Evolutionary conservation across 2,113 vertebrate species (phyloP).

Genomic region (Bubo scandiacus): DNA sequence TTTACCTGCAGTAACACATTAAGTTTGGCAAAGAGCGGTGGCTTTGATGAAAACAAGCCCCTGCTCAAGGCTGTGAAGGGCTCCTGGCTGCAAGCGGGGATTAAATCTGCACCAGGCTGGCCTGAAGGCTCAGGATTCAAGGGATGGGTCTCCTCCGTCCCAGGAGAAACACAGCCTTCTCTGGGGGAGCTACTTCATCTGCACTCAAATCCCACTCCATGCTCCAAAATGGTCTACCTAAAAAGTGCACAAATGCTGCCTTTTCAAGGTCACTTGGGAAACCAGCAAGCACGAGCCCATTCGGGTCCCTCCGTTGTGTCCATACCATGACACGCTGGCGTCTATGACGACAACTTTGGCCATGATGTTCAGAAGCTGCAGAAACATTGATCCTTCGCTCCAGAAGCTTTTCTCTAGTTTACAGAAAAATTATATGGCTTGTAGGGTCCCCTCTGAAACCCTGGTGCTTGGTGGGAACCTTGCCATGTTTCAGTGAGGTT

Average conservation of each 20-base stretch:
- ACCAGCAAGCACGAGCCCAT: accelerated
- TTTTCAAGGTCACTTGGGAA: not conserved
- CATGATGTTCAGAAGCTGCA: not conserved
- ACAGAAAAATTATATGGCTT: accelerated
- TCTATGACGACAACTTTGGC: not conserved
- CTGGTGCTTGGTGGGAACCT: not conserved
- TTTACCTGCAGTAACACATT: not conserved
- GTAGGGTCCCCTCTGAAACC: not conserved
- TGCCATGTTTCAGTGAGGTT: not conserved
- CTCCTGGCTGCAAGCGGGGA: not conserved
- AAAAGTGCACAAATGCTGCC: not conserved
- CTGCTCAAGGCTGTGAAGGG: not conserved
- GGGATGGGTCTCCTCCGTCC: accelerated
- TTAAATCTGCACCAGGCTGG: not conserved
- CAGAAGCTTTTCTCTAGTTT: not conserved
- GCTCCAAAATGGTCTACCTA: not conserved
- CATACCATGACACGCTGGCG: accelerated
- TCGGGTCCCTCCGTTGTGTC: accelerated
- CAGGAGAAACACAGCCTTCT: not conserved
- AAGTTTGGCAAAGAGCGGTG: not conserved
- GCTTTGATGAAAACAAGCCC: not conserved
- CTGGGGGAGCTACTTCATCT: not conserved
- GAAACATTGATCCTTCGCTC: not conserved
- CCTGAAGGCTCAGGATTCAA: not conserved
- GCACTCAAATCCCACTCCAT: not conserved